Evolutionary conservation across 2,888 invertebrate species (phyloP), one percentile per base, ranked within the genome.

Genomic region (Andrena flavipes): DNA sequence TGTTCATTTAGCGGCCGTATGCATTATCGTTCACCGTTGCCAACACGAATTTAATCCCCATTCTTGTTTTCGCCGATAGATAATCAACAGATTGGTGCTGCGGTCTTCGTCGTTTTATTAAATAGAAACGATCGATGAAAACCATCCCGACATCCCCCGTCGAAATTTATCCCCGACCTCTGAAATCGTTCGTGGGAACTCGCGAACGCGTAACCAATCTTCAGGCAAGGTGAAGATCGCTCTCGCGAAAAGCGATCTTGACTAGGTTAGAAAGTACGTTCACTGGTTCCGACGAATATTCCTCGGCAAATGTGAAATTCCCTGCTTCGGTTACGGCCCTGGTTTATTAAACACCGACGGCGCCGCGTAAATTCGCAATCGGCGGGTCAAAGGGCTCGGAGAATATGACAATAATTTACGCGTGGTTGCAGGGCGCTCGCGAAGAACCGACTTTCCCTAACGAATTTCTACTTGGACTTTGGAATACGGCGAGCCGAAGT

Each of bases 341-440:
- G 75, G 29, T 63, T 35, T 49, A 2, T 7, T 2, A 20, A 69
- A 48, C 10, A 13, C 13, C 6, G 26, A 29, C 20, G n/a, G 7
- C 29, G 2, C 10, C n/a, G 59, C 5, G 33, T 42, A 54, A 76
- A 60, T 33, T 7, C 30, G 13, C 42, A 60, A 64, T 74, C n/a
- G 26, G 20, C n/a, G 3, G 48, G 48, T 56, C 20, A 59, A 59
- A 48, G 5, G 23, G 4, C 29, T 7, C n/a, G 5, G 23, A 2
- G n/a, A 35, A 26, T 8, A 13, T 10, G 30, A 30, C 30, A 48
- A 56, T 63, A 63, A 76, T 70, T 76, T 56, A 49, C 26, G 10
- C 13, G 49, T 0, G 35, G 70, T 51, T n/a, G 35, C n/a, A 13
- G 23, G 10, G 13, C 5, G 2, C 26, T 59, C 33, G 10, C 1